A percentile compares a stretch with the other conserved stretches of the same genome.
These are phyloP conservation scores for Sinocyclocheilus anshuiensis DNA, from an alignment of 2,113 vertebrate species.

Conservation along the genomic window DNA sequence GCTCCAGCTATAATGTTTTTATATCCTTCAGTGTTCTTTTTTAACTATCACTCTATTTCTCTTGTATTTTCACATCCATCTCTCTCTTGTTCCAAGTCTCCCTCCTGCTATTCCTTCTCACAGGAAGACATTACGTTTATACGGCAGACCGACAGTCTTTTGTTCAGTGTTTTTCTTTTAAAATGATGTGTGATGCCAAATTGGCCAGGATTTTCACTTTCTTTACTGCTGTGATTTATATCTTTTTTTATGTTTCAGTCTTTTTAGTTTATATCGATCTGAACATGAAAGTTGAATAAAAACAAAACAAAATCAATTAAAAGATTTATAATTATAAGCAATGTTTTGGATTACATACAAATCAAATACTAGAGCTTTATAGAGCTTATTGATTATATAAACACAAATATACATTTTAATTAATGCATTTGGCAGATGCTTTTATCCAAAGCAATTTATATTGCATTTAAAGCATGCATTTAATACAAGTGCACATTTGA, in stretches of 20 bases:
- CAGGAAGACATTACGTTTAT: not conserved
- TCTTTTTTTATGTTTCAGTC: not conserved
- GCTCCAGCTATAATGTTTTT: no score
- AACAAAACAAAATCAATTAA: not conserved
- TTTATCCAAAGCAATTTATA: not conserved
- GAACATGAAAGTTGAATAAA: not conserved
- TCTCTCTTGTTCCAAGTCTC: not conserved
- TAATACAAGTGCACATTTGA: not conserved
- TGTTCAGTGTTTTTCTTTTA: not conserved
- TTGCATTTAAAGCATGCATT: not conserved
- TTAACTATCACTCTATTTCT: not conserved
- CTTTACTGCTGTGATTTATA: not conserved
- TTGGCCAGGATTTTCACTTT: not conserved
- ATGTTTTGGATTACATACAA: no score
- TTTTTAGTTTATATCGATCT: not conserved
- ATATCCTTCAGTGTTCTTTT: not conserved
- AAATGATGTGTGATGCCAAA: not conserved
- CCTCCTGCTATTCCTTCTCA: conserved; percentile 9
- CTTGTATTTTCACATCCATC: not conserved
- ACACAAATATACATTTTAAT: no score
- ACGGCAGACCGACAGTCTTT: not conserved
- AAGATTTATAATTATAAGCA: not conserved
- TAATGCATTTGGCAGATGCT: no score
- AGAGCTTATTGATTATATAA: no score
- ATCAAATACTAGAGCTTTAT: no score